Evolutionary conservation across 2,113 vertebrate species (phyloP), one percentile per base, ranked within the genome.

Genomic region (Atherinomorus stipes): DNA sequence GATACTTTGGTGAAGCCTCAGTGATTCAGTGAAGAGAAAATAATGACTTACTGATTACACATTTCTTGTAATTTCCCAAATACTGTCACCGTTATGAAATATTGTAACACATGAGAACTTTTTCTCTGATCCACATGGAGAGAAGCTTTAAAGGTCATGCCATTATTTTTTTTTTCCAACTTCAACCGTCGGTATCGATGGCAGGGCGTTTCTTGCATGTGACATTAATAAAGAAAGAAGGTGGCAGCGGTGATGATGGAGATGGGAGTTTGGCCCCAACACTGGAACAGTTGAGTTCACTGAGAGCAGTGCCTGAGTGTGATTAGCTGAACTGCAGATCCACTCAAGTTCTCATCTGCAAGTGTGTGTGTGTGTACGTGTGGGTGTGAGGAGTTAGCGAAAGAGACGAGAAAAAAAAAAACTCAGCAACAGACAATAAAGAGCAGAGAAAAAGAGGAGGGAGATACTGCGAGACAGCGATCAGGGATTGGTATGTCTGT

Each of bases 261-360:
- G 85, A 88, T 83, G 81, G 57, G 75, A 88, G 85, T 74, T 87
- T 92, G 90, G 90, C 89, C 53, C 40, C 76, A n/a, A 37, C 50
- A 42, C 65, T 88, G 92, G 93, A 93, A 91, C 77, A 87, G 84
- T 83, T 93, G 91, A 93, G 88, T 85, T 90, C 89, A 92, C 79
- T 53, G 65, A 59, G 64, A 76, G 7, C 34, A 4, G 44, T 74
- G 84, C 77, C 76, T 87, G 80, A 90, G 80, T 70, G 81, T 90
- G 87, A 94, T 90, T 89, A 90, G 78, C 77, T 44, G 74, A 80
- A 78, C 80, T 45, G 78, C 85, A 68, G 83, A 44, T 54, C 64
- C 66, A 76, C 78, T 38, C 31, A 69, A 68, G 57, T 62, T 82
- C 84, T 81, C 74, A 66, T 82, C 73, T 79, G 87, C 87, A 83